Evolutionary conservation across 2,113 vertebrate genomes (phyloP).

Genomic region (Stomatorhinus ivindoensis): DNA sequence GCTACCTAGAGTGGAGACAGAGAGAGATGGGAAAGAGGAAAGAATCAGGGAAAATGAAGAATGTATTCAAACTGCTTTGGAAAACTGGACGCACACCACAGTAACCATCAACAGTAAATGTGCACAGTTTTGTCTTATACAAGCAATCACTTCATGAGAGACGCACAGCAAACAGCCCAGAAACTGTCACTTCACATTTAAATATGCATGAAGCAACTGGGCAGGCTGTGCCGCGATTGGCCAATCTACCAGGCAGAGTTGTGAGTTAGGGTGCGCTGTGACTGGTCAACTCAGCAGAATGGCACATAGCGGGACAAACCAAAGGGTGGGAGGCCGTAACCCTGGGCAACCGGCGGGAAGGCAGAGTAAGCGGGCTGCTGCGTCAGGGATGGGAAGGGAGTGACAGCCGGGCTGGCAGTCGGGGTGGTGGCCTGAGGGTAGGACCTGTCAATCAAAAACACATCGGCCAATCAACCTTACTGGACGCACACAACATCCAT

Average conservation of each 20-base stretch:
- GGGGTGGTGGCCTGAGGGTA: slow-evolving; percentile 69
- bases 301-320: slow-evolving; percentile 63
- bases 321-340: slow-evolving; percentile 93
- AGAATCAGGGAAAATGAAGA: slow-evolving; percentile 35
- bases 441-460: slow-evolving; percentile 46
- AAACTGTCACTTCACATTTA: neutral
- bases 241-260: neutral
- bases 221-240: neutral
- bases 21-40: slow-evolving; percentile 3
- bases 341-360: slow-evolving; percentile 85
- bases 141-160: neutral
- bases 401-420: slow-evolving; percentile 69
- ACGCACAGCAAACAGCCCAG: neutral
- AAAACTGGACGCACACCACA: slow-evolving; percentile 27
- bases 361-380: slow-evolving; percentile 80
- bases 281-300: neutral
- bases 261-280: neutral
- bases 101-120: neutral
- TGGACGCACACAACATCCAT: neutral
- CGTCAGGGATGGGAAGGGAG: slow-evolving; percentile 75
- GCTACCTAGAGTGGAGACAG: slow-evolving; percentile 66
- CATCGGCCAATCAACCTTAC: neutral
- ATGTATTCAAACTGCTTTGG: slow-evolving; percentile 19
- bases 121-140: neutral
- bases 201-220: slow-evolving; percentile 5